Evolutionary conservation across 2,888 invertebrate genomes (phyloP), one percentile per base, ranked within the genome.

Genomic region (Drosophila pseudotakahashii): DNA sequence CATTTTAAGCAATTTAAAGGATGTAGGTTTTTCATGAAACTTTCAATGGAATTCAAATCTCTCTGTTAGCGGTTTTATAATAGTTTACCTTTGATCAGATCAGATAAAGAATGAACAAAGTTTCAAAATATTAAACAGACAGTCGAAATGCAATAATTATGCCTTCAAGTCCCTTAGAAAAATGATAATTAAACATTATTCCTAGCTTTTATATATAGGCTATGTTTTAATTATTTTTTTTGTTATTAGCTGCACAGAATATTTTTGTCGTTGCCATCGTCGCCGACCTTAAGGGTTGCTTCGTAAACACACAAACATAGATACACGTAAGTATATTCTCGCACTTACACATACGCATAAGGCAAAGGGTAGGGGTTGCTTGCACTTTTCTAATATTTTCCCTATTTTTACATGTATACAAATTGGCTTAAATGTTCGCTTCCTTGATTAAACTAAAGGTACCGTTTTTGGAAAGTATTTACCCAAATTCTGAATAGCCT

Each of bases 241-340:
- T 76, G 61, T 73, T 63, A 78, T 78, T 84, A 48, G 53, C 71
- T 58, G 58, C 59, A 32, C 30, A 13, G 19, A 32, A 59, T 39
- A 58, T 39, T 30, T 45, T 64, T 63, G 48, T 73, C 66, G 78
- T 84, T 80, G 69, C 75, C 81, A 84, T 81, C 69, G 73, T 64
- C 61, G 59, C 39, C 9, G 58, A 59, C 64, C 37, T 73, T 84
- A 79, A 77, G 80, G 80, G 80, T 84, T 84, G 80, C 53, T 80
- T 53, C 13, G 16, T 36, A 42, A 44, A 48, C 13, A 34, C 48
- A 48, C 34, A 48, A 48, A 48, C 34, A 48, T 34, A 48, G 48
- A 19, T 48, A 48, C 48, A 48, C 11, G 16, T 34, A 34, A 13
- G 48, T 48, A 7, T 48, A 19, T 34, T 32, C 7, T 34, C 11